phyloP scores from a whole-genome alignment of 2,888 invertebrate species.

The Alsophila aescularia region DNA sequence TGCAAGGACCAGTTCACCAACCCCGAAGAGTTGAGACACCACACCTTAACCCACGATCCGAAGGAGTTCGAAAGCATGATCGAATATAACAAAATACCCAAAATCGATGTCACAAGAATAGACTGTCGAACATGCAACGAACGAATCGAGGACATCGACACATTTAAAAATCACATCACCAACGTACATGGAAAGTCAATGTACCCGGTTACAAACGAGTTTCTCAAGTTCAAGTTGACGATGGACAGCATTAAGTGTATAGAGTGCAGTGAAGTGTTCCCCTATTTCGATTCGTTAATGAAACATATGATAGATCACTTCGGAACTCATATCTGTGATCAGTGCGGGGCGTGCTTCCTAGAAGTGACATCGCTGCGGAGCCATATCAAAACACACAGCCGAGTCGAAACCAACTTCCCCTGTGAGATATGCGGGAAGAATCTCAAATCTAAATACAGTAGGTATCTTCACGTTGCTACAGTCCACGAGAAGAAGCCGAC shows the following conservation, averaged over 20 bases:
- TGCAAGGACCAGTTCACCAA: conserved; percentile 74
- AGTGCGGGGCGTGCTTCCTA: conserved; percentile 77
- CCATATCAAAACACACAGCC: conserved; percentile 69
- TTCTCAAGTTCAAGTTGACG: conserved; percentile 66
- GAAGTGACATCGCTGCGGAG: conserved; percentile 69
- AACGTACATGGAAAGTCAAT: conserved; percentile 52
- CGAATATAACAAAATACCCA: conserved; percentile 70
- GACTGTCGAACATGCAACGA: conserved; percentile 68
- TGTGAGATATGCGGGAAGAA: conserved; percentile 79
- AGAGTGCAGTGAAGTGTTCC: conserved; percentile 65
- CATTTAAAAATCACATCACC: conserved; percentile 60
- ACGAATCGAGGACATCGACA: conserved; percentile 64
- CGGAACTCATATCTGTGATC: conserved; percentile 70
- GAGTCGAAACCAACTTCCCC: conserved; percentile 69
- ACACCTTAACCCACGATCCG: conserved; percentile 68
- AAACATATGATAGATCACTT: conserved; percentile 76
- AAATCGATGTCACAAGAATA: conserved; percentile 73
- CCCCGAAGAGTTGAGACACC: conserved; percentile 66
- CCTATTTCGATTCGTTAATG: conserved; percentile 67
- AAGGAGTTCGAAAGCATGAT: conserved; percentile 60
- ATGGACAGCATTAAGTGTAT: conserved; percentile 65
- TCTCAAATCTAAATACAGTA: conserved; percentile 71
- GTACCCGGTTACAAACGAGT: conserved; percentile 63
- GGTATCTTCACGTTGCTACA: conserved; percentile 65
- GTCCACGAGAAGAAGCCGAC: conserved; percentile 71